phyloP scores from a whole-genome alignment of 2,888 invertebrate genomes.

The Limnephilus lunatus region DNA sequence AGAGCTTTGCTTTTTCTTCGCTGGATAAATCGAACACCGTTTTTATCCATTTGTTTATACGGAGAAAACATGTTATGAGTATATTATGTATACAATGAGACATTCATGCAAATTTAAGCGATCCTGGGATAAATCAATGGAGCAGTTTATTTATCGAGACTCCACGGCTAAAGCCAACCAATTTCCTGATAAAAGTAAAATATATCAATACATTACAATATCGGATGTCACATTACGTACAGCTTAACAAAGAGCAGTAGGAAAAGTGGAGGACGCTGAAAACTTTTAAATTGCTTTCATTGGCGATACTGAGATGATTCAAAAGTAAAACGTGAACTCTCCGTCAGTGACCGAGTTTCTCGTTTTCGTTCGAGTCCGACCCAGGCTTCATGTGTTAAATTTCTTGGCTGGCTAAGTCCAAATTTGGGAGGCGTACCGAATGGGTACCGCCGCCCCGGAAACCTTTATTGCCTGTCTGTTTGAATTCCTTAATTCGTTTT shows the following conservation, averaged over 20 bases:
- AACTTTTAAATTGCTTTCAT: not conserved
- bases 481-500: too few species aligned
- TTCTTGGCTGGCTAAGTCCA: too few species aligned
- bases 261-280: not conserved
- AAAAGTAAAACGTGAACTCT: too few species aligned
- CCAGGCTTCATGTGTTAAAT: too few species aligned
- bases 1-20: not conserved
- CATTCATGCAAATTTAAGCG: not conserved
- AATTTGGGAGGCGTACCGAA: too few species aligned
- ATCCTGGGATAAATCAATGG: not conserved
- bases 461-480: too few species aligned
- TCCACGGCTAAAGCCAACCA: not conserved
- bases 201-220: not conserved
- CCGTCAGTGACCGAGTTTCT: too few species aligned
- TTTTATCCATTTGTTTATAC: slow-evolving; percentile 16
- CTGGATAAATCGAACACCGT: not conserved
- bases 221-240: not conserved
- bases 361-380: too few species aligned
- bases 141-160: not conserved
- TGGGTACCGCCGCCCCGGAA: too few species aligned
- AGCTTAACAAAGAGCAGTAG: not conserved
- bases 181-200: not conserved
- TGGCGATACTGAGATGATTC: too few species aligned
- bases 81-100: slow-evolving; percentile 27
- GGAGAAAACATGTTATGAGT: slow-evolving; percentile 24